Base-by-base conservation (phyloP, 2,797 vertebrate genomes). In the Chrysocyon brachyurus region DNA sequence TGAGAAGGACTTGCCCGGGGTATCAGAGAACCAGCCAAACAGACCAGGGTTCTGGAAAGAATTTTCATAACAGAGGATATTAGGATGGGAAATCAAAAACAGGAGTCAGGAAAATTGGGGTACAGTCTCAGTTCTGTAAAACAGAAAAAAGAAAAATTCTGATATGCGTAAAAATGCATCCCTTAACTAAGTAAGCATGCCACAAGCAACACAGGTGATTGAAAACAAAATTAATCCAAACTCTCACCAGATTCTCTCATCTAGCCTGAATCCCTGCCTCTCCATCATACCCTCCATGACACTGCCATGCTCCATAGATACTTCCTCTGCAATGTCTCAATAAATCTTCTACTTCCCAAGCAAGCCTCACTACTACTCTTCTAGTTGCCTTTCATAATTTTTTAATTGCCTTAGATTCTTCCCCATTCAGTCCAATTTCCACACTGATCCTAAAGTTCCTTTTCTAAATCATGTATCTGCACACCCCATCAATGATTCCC, bases 41-140 rank as follows among this genome's bases (percentile, higher is more conserved):
- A 88, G 16, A 15, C 36, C 49, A 77, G n/a, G 10, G 24, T 79
- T 96, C 93, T 33, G 15, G 86, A 83, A 86, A 79, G 21, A 88
- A 79, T 14, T 91, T 72, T 57, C 59, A 68, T 92, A 82, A 61
- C 9, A 68, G 24, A n/a, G 52, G 93, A 86, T 95, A 95, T 33
- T 28, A 57, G 57, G 73, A 22, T 19, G 78, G 52, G 33, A 82
- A 88, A 63, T 49, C 22, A 19, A 72, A 70, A 82, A 82, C 12
- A 59, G 21, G 46, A 61, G 14, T 64, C 31, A 87, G 31, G 16
- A 46, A 96, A 90, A 88, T 22, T 75, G 10, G 52, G 40, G n/a
- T n/a, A 22, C 2, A 56, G 54, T 82, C 40, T 40, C 49, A 54
- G 64, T 79, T 92, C 87, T 57, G 4, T 49, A 92, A 72, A 64